phyloP scores from a whole-genome alignment of 2,113 vertebrate species.

The Phyllopteryx taeniolatus region DNA sequence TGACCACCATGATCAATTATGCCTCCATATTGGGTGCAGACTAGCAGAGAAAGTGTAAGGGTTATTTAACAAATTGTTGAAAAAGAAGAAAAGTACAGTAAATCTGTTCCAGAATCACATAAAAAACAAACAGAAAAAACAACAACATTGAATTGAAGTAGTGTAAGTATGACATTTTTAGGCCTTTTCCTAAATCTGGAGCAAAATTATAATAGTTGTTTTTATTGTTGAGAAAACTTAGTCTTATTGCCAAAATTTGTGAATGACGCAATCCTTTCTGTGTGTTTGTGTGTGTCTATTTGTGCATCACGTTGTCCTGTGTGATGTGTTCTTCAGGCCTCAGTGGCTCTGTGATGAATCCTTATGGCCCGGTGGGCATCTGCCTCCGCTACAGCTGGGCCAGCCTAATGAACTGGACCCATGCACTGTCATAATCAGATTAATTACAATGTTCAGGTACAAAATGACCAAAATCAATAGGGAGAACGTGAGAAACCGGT shows the following conservation, averaged over 20 bases:
- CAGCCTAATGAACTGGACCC: slow-evolving; percentile 70
- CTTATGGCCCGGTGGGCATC: slow-evolving; percentile 64
- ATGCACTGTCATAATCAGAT: slow-evolving; percentile 67
- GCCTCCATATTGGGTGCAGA: slow-evolving; percentile 42
- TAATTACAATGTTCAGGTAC: slow-evolving; percentile 70
- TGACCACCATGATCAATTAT: slow-evolving; percentile 50
- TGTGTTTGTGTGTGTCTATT: slow-evolving; percentile 26
- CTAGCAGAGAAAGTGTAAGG: slow-evolving; percentile 5
- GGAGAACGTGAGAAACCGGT: slow-evolving; percentile 40
- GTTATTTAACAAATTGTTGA: slow-evolving; percentile 37
- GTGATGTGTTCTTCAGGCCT: slow-evolving; percentile 69
- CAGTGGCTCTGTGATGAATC: slow-evolving; percentile 66
- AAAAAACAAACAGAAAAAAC: not conserved
- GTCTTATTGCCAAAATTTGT: slow-evolving; percentile 5
- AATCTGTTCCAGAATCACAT: slow-evolving; percentile 11
- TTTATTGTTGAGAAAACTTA: not conserved
- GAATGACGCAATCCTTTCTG: not conserved
- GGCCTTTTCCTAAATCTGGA: not conserved
- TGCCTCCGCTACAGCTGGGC: slow-evolving; percentile 66
- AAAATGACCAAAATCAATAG: slow-evolving; percentile 68
- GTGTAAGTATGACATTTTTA: not conserved
- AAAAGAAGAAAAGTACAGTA: slow-evolving; percentile 15
- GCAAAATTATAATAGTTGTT: not conserved
- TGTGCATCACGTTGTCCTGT: slow-evolving; percentile 24
- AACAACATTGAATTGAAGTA: not conserved